Evolutionary conservation across 2,888 invertebrate genomes (phyloP), one percentile per base, ranked within the genome.

Genomic region (Acholoe squamosa): DNA sequence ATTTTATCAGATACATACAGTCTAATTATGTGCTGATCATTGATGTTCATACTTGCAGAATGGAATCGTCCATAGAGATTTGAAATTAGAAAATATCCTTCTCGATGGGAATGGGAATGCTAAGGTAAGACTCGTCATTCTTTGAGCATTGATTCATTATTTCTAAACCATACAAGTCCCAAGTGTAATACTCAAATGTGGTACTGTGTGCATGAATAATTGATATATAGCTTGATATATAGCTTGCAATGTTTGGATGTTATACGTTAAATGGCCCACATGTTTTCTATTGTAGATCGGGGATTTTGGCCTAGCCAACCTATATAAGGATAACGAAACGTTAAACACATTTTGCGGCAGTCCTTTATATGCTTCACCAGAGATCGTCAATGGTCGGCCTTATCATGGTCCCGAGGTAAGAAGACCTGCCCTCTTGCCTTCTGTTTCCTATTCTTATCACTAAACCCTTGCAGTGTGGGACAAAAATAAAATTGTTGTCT

Each of bases 281-380:
- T 43, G 5, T 7, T 76, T 25, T 76, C 56, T 90, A 86, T 92
- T 93, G n/a, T 94, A 98, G 98, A 99, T 99, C 96, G 99, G 99
- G 22, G 99, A 99, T 96, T 99, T 99, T 96, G 99, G 99, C 91
- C 96, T 99, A 91, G 99, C 99, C 90, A 99, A 99, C 96, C 99
- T 99, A 92, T 99, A 98, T 96, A 98, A 98, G 96, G 98, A 98
- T 94, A 97, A 97, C 92, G 97, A 98, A 92, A 96, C 99, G 93
- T 96, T 99, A 93, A 97, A 97, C 92, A 99, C 99, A 43, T 99
- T 98, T 96, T 99, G 99, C 96, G 99, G 99, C 31, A 99, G 99
- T 93, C 99, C 99, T 0, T 96, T 99, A 22, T 99, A 99, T 95
- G 99, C 99, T 33, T 99, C 99, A 51, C 99, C 99, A 0, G 99